Base-by-base conservation (phyloP, 1,140 invertebrate genomes). In the Brachionus manjavacas region DNA sequence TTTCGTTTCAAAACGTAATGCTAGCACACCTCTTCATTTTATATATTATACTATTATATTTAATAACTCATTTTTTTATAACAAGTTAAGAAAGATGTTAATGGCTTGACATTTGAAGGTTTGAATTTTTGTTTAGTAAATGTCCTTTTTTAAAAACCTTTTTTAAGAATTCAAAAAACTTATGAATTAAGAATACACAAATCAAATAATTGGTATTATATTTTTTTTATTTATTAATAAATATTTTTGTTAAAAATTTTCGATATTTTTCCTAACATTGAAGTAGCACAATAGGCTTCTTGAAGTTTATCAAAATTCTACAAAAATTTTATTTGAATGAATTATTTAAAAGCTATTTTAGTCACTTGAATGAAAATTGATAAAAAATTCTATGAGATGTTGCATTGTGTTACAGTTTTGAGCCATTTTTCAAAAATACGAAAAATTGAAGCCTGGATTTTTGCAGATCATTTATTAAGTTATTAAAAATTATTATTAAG, bases 91-190 rank as follows among this genome's bases (percentile, higher is more conserved):
- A 76, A 46, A n/a, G 41, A 76, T 25, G 8, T 25, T n/a, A 49
- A 49, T 49, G 72, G 72, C 12, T n/a, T 74, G 3, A 74, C 31
- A 16, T 74, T 74, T 41, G 70, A 74, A 74, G 70, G 70, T 74
- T 43, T 74, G n/a, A 74, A 76, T 3, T 76, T 76, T 28, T 23
- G 14, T 25, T 49, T 25, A 9, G n/a, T 12, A 49, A 6, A 6
- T 35, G 49, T 25, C 9, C 14, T 11, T 14, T 46, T 49, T 49
- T 28, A 31, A 25, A 35, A 35, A n/a, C n/a, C 7, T 6, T 35
- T 35, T 46, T 49, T 76, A 14, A 76, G 72, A 76, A 76, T 76
- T 76, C 52, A 20, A 76, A 25, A 76, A 76, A 46, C 41, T 76
- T 72, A 20, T 72, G 16, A 39, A 72, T 7, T 72, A 16, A 72